These are phyloP conservation scores for Gobionotothen gibberifrons DNA, from an alignment of 2,797 vertebrate genomes.

Conservation along the genomic window DNA sequence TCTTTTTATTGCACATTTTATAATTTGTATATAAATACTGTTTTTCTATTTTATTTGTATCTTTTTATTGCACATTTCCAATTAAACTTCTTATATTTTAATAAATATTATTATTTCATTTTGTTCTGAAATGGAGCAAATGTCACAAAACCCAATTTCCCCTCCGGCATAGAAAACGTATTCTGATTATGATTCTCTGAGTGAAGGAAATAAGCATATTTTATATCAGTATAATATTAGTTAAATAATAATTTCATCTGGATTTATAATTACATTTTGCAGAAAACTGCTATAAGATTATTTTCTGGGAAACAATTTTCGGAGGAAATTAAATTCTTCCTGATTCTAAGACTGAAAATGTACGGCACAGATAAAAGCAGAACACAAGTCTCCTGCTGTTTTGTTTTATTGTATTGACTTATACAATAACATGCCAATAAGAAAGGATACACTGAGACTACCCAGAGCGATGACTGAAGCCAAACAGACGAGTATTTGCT, in stretches of 20 bases:
- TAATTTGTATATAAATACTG: too few species aligned
- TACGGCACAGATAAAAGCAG: conserved; percentile 22
- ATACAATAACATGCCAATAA: conserved; percentile 23
- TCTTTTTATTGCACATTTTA: too few species aligned
- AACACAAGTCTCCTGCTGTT: conserved; percentile 25
- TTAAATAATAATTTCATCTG: conserved; percentile 45
- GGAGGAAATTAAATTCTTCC: conserved; percentile 40
- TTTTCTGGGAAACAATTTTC: conserved; percentile 65
- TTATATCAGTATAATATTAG: background rate
- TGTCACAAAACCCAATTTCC: too few species aligned
- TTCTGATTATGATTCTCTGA: background rate
- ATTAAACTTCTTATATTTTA: too few species aligned
- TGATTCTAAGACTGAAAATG: conserved; percentile 27
- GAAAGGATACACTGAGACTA: background rate
- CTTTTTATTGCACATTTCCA: too few species aligned
- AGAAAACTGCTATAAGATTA: conserved; percentile 91
- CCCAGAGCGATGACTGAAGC: background rate
- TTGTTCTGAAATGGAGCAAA: too few species aligned
- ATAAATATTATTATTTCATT: too few species aligned
- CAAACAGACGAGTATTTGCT: background rate
- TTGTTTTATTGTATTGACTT: conserved; percentile 36
- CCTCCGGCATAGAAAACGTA: too few species aligned
- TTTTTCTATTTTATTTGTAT: too few species aligned
- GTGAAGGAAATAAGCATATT: background rate
- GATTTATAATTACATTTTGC: conserved; percentile 89